Conservation (phyloP, 2,797 vertebrate genomes). For the Bovichtus diacanthus region DNA sequence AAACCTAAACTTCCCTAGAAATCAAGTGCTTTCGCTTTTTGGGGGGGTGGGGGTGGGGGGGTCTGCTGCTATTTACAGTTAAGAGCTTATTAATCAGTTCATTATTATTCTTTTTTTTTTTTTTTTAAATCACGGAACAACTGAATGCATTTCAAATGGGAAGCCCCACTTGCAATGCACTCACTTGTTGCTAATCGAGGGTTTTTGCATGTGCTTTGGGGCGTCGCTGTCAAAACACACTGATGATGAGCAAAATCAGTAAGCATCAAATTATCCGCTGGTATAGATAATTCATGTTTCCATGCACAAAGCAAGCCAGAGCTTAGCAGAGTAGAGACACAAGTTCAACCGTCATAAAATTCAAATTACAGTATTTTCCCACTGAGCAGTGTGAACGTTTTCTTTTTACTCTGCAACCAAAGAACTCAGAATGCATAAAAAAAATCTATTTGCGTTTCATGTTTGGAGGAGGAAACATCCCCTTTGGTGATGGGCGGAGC, state of each 20-base stretch:
- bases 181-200: conserved; percentile 22
- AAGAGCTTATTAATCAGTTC: conserved; percentile 64
- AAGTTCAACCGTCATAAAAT: conserved; percentile 65
- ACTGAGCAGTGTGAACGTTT: conserved; percentile 73
- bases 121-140: conserved; percentile 28
- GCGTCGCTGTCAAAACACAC: conserved; percentile 46
- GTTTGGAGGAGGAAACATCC: conserved; percentile 42
- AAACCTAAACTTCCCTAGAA: conserved; percentile 65
- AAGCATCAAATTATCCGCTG: conserved; percentile 56
- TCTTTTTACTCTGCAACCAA: conserved; percentile 57
- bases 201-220: conserved; percentile 66
- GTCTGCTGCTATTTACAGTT: conserved; percentile 74
- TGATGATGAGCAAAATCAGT: conserved; percentile 42
- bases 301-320: conserved; percentile 77
- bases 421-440: conserved; percentile 60
- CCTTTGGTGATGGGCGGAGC: conserved; percentile 48
- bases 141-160: conserved; percentile 41
- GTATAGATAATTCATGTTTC: conserved; percentile 48
- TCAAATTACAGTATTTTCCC: conserved; percentile 77
- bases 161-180: conserved; percentile 33
- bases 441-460: conserved; percentile 38
- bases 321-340: conserved; percentile 73
- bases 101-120: too few relatives aligned
- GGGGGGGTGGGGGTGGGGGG: conserved; percentile 33
- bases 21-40: conserved; percentile 77